Conservation (phyloP, 2,797 vertebrate species). For the Salmo trutta region DNA sequence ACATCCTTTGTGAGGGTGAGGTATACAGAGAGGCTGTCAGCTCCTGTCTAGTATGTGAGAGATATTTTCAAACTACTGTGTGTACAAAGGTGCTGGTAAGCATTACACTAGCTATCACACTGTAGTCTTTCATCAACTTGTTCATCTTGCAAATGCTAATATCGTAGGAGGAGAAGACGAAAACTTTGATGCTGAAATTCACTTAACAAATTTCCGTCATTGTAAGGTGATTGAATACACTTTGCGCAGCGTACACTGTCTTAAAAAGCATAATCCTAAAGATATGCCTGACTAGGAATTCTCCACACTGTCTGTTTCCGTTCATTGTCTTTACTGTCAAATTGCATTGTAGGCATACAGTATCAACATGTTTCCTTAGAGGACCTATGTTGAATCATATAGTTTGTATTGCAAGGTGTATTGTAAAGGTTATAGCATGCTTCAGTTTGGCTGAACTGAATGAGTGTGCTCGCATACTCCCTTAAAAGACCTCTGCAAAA, state of each 20-base stretch:
- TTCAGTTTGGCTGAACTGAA: too few relatives aligned
- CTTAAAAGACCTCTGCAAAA: too few relatives aligned
- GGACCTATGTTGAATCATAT: background rate
- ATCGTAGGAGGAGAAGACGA: background rate
- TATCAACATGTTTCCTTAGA: background rate
- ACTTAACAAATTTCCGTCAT: background rate
- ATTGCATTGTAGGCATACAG: background rate
- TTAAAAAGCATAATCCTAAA: background rate
- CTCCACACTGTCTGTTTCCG: too few relatives aligned
- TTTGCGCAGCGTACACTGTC: background rate
- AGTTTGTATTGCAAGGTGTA: background rate
- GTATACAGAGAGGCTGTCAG: constrained; percentile 2
- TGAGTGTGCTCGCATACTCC: too few relatives aligned
- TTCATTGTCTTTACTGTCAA: background rate
- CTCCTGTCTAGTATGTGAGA: constrained; percentile 14
- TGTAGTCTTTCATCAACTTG: constrained; percentile 39
- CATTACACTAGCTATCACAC: constrained; percentile 18
- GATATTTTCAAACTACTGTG: constrained; percentile 2
- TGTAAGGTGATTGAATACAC: background rate
- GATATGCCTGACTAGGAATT: background rate
- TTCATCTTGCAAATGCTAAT: constrained; percentile 39
- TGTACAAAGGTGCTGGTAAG: background rate
- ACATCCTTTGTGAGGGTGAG: constrained; percentile 19
- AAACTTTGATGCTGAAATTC: background rate
- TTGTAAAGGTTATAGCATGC: background rate